Evolutionary conservation across 2,888 invertebrate genomes (phyloP), one percentile per base, ranked within the genome.

Genomic region (Scaptomyza polygonia): DNA sequence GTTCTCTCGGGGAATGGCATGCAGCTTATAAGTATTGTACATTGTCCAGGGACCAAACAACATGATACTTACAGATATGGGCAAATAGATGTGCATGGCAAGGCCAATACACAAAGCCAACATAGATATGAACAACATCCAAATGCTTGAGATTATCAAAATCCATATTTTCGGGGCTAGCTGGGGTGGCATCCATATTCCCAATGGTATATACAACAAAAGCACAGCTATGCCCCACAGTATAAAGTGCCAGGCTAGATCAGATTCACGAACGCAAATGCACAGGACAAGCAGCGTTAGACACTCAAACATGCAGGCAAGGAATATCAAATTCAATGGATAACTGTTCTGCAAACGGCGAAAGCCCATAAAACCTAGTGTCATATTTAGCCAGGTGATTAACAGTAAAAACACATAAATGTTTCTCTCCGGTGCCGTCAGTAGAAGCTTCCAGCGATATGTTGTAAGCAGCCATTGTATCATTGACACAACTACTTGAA

Each of bases 41-140:
- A 87, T 82, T 5, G 70, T 66, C 86, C 84, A 85, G 16, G 84
- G 87, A 0, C 88, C 85, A 21, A 85, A 83, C 3, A 87, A 3
- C 3, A 66, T 53, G 7, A 79, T 5, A n/a, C 53, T 54, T 0
- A 72, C 4, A 8, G 54, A 68, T 1, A 85, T 6, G 1, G 83
- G 75, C 9, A 87, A 42, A 16, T 76, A 85, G 14, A 64, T 36
- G 40, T 64, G 70, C 70, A 85, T 64, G n/a, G 66, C 32, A 0
- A 85, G 52, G 2, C 52, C 32, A 9, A 32, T 36, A 27, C 25
- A 0, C 14, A 85, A 43, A 0, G 84, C 63, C 5, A 74, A 0
- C 0, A 52, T 6, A 12, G 79, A 64, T 7, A 12, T 14, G 7
- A 76, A 0, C 0, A 86, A 1, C 2, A 82, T 61, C 5, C 49